Evolutionary conservation across 2,113 vertebrate genomes (phyloP).

Genomic region (Lonchura striata): DNA sequence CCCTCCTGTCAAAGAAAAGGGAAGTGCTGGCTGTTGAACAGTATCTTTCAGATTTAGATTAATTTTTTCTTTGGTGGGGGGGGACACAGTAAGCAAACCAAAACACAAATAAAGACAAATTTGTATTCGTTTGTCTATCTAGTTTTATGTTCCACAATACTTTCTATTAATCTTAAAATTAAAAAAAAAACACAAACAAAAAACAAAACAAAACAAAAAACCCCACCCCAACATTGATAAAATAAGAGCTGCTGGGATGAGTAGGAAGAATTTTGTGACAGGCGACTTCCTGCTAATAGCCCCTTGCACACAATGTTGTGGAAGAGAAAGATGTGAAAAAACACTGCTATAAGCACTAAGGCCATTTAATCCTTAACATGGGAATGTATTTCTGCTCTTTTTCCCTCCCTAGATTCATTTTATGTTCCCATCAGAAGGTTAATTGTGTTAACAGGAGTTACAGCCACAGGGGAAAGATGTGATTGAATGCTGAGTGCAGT

Average conservation of each 20-base stretch:
- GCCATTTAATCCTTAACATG: slow-evolving; percentile 57
- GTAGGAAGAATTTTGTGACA: slow-evolving; percentile 6
- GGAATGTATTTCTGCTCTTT: slow-evolving; percentile 65
- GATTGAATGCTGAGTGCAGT: slow-evolving; percentile 64
- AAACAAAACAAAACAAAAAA: neutral
- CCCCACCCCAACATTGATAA: neutral
- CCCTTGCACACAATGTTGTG: neutral
- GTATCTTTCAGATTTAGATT: neutral
- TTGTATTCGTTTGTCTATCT: neutral
- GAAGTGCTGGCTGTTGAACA: neutral
- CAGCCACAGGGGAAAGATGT: slow-evolving; percentile 64
- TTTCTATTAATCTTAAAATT: neutral
- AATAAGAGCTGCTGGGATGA: neutral
- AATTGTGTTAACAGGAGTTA: slow-evolving; percentile 69
- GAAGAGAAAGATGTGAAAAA: slow-evolving; percentile 1
- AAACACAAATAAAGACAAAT: neutral
- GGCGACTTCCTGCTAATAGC: neutral
- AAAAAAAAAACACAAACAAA: neutral
- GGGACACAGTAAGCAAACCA: neutral
- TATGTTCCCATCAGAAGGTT: slow-evolving; percentile 66
- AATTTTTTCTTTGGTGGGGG: accelerated
- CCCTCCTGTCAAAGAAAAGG: neutral
- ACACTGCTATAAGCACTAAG: slow-evolving; percentile 17
- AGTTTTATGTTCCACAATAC: neutral
- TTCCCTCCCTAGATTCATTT: slow-evolving; percentile 51